These are phyloP conservation scores for Miltochrista miniata DNA, from an alignment of 2,888 invertebrate species.

Conservation along the genomic window DNA sequence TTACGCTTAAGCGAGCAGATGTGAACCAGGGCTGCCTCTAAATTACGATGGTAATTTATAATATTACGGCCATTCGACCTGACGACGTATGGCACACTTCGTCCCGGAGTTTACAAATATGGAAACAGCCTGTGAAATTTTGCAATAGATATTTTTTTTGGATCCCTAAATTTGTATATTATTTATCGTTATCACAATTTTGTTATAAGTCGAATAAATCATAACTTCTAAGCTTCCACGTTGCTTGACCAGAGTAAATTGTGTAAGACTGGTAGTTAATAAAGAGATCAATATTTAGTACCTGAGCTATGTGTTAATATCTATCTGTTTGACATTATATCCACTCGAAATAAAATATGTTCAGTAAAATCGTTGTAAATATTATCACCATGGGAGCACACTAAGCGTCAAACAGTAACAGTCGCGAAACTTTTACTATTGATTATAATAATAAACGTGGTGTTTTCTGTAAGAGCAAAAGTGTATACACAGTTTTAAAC, in stretches of 20 bases:
- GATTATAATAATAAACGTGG: too few species aligned
- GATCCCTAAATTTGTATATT: neutral
- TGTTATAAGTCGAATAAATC: too few species aligned
- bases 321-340: too few species aligned
- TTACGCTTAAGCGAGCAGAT: constrained; percentile 58
- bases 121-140: constrained; percentile 27
- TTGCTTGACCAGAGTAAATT: neutral
- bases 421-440: too few species aligned
- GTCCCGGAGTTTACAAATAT: constrained; percentile 37
- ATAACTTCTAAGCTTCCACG: neutral
- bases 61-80: constrained; percentile 28
- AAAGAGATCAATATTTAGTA: neutral
- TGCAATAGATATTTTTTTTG: constrained; percentile 23
- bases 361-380: too few species aligned
- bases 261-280: neutral
- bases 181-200: too few species aligned
- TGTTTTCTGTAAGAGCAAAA: too few species aligned
- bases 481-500: too few species aligned
- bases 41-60: constrained; percentile 39
- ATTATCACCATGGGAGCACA: too few species aligned
- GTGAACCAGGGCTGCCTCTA: constrained; percentile 43
- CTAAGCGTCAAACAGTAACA: too few species aligned
- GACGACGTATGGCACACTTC: constrained; percentile 34
- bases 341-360: too few species aligned
- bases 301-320: neutral